phyloP scores from a whole-genome alignment of 2,113 vertebrate genomes.

The Saimiri boliviensis region DNA sequence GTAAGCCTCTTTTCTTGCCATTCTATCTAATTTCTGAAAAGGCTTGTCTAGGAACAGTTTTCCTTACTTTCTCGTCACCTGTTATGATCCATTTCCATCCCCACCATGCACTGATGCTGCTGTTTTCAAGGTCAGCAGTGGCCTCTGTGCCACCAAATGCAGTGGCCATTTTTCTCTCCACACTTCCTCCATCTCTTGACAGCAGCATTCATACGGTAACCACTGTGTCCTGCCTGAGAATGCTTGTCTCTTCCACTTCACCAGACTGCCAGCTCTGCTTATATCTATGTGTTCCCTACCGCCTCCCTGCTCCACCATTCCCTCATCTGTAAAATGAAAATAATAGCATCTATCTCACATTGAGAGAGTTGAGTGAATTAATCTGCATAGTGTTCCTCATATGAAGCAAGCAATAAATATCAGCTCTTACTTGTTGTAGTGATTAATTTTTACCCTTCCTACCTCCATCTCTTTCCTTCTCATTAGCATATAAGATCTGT shows the following conservation, averaged over 20 bases:
- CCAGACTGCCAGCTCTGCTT: neutral
- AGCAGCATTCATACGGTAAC: neutral
- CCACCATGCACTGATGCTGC: neutral
- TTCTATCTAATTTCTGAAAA: neutral
- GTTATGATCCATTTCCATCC: neutral
- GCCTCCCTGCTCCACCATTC: neutral
- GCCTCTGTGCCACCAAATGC: neutral
- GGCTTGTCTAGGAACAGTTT: neutral
- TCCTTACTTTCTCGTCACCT: neutral
- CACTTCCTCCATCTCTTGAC: neutral
- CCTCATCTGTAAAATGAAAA: neutral
- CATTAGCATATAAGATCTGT: neutral
- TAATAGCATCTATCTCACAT: neutral
- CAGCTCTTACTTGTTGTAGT: neutral
- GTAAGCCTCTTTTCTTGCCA: neutral
- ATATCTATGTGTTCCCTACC: no score
- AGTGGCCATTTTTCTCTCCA: neutral
- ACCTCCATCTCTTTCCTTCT: neutral
- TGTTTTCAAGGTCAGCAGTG: neutral
- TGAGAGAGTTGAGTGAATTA: neutral
- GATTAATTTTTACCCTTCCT: neutral
- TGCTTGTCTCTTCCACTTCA: neutral
- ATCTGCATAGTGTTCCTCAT: neutral
- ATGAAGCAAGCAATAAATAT: neutral
- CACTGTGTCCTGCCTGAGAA: rapidly evolving